A percentile compares a stretch with the other conserved stretches of the same genome.
Evolutionary conservation across 2,797 vertebrate species (phyloP).

Genomic region (Chaetophractus vellerosus): DNA sequence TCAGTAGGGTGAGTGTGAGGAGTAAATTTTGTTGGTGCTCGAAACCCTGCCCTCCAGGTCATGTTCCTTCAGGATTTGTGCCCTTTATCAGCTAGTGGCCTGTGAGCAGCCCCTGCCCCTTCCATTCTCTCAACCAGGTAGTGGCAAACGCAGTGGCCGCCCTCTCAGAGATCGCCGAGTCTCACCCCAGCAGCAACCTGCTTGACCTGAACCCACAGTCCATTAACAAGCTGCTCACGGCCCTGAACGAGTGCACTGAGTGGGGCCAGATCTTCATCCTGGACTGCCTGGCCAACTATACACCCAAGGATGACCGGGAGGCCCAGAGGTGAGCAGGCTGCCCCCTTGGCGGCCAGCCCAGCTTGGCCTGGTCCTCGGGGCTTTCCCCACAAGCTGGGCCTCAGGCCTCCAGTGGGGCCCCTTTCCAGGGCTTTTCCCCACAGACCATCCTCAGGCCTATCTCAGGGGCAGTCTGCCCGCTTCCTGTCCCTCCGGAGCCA

Average conservation of each 20-base stretch:
- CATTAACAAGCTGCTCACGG: conserved; percentile 98
- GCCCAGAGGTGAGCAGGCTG: conserved; percentile 95
- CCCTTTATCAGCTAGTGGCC: background rate
- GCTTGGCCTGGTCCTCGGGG: background rate
- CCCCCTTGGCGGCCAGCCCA: background rate
- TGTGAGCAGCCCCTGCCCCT: background rate
- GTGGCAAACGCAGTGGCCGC: conserved; percentile 98
- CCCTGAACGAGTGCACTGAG: conserved; percentile 98
- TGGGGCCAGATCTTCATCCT: conserved; percentile 99
- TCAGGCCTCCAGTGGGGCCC: background rate
- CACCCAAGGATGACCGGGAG: conserved; percentile 97
- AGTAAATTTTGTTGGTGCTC: background rate
- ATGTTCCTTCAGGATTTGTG: background rate
- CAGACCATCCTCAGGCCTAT: background rate
- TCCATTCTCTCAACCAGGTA: conserved; percentile 90
- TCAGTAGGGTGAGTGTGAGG: background rate
- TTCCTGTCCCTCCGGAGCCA: background rate
- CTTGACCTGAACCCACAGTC: conserved; percentile 98
- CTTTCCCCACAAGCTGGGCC: background rate
- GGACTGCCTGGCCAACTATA: conserved; percentile 98
- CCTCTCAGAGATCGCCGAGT: conserved; percentile 97
- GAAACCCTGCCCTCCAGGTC: rapidly evolving
- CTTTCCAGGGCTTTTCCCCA: background rate
- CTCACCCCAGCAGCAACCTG: conserved; percentile 98
- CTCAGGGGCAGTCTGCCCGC: background rate